Percentiles rank a stretch among this genome's conserved stretches.
phyloP scores from a whole-genome alignment of 64 coral and sea anemone species.

The Stichodactyla helianthus region DNA sequence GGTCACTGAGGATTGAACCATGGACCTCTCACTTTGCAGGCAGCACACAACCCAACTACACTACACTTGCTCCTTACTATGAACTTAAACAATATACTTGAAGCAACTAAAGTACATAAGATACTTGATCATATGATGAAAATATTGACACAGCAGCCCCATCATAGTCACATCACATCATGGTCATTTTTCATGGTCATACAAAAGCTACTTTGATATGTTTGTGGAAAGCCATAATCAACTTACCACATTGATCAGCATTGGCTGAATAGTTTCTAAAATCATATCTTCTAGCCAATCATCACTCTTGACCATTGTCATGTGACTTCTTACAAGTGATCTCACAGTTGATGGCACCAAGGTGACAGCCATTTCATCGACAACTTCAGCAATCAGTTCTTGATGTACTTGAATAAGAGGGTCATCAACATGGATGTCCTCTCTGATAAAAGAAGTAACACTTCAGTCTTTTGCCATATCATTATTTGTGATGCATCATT shows the following conservation, averaged over 20 bases:
- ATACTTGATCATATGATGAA: too few relatives aligned
- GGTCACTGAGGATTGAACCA: too few relatives aligned
- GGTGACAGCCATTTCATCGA: conserved; percentile 26
- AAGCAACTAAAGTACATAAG: too few relatives aligned
- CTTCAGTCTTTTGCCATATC: background rate
- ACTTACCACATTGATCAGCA: conserved; percentile 61
- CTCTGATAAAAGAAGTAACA: background rate
- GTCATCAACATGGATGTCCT: background rate
- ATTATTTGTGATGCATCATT: too few relatives aligned
- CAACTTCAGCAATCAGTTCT: conserved; percentile 51
- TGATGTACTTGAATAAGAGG: conserved; percentile 30
- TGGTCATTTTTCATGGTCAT: too few relatives aligned
- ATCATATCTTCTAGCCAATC: conserved; percentile 80
- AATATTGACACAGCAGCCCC: too few relatives aligned
- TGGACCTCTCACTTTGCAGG: too few relatives aligned
- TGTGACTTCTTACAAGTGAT: conserved; percentile 57
- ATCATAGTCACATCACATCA: too few relatives aligned
- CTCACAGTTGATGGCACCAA: conserved; percentile 37
- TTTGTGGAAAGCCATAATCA: background rate
- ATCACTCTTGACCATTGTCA: conserved; percentile 37
- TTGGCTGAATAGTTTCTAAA: conserved; percentile 52
- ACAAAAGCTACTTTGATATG: too few relatives aligned
- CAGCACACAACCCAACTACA: too few relatives aligned
- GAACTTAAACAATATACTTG: too few relatives aligned
- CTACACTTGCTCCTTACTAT: too few relatives aligned